Evolutionary conservation across 2,113 vertebrate species (phyloP).

Genomic region (Irena cyanogastra): DNA sequence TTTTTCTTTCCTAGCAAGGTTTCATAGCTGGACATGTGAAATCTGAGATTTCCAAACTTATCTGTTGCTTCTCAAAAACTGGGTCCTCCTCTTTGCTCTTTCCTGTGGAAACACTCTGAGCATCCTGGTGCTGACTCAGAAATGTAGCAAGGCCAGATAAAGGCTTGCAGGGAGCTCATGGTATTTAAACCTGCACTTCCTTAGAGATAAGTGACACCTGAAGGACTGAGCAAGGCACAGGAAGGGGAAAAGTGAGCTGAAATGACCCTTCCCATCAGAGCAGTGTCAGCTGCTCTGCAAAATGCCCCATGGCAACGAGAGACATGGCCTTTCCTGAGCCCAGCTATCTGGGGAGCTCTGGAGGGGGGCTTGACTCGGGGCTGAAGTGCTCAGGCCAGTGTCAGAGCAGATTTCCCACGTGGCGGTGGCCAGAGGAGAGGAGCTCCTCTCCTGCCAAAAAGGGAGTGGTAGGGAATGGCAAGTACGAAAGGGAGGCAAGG

Average conservation of each 20-base stretch:
- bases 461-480: neutral
- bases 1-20: neutral
- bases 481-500: neutral
- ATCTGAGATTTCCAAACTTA: neutral
- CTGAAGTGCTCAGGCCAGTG: neutral
- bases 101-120: neutral
- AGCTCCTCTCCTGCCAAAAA: neutral
- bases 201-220: neutral
- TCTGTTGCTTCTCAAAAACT: neutral
- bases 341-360: neutral
- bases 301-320: neutral
- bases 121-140: neutral
- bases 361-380: no score
- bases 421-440: slow-evolving; percentile 3
- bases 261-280: neutral
- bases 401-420: neutral
- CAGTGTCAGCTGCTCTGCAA: neutral
- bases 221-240: neutral
- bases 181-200: neutral
- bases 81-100: neutral
- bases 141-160: neutral
- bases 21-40: neutral
- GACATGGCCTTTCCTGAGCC: neutral
- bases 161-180: neutral
- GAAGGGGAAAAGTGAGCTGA: neutral